phyloP scores from a whole-genome alignment of 64 coral and sea anemone genomes.

The Exaiptasia diaphana region DNA sequence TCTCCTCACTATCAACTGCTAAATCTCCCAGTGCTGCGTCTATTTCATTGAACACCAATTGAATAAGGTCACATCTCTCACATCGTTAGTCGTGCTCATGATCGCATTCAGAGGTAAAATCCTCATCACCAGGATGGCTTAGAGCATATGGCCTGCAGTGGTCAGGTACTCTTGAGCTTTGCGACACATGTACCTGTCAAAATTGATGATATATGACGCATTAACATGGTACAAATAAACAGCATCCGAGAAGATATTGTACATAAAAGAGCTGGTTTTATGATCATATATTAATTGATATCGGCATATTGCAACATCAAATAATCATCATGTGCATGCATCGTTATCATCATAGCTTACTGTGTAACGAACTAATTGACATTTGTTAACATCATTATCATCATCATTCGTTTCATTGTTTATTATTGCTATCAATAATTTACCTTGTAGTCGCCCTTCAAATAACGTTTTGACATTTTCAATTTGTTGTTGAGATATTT shows the following conservation, averaged over 20 bases:
- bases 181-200: constrained; percentile 12
- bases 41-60: neutral
- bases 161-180: constrained; percentile 6
- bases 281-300: no score
- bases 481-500: constrained; percentile 10
- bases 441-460: constrained; percentile 16
- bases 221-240: neutral
- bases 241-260: neutral
- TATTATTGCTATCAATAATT: no score
- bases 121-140: neutral
- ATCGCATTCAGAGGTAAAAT: neutral
- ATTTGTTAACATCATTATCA: no score
- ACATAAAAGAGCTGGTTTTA: no score
- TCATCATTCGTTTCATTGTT: no score
- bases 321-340: no score
- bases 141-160: constrained; percentile 13
- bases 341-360: no score
- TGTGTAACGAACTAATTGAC: no score
- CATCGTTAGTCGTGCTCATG: neutral
- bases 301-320: no score
- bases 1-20: neutral
- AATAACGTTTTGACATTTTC: constrained; percentile 15
- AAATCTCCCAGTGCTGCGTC: neutral
- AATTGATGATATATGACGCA: neutral
- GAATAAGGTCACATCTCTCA: constrained; percentile 6